These are phyloP conservation scores for Genyomyrus donnyi DNA, from an alignment of 2,113 vertebrate species.

Conservation along the genomic window DNA sequence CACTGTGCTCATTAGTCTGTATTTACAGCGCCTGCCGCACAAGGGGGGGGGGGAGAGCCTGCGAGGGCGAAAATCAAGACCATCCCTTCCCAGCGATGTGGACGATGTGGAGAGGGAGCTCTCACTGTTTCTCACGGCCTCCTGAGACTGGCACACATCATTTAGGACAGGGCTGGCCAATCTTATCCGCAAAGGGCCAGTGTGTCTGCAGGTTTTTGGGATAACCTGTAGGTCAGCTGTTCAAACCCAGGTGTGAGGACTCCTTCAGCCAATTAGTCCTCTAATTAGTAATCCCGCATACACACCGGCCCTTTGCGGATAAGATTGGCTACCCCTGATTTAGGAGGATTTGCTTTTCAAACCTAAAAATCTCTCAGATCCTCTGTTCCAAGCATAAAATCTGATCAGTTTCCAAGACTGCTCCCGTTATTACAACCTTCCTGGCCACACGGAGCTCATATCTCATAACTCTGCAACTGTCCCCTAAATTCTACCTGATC, in stretches of 20 bases:
- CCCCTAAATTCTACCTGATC: neutral
- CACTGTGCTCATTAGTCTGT: constrained; percentile 30
- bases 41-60: neutral
- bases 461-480: neutral
- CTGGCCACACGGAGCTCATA: neutral
- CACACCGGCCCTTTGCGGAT: too few relatives aligned
- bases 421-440: neutral
- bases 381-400: neutral
- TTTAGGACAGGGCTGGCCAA: neutral
- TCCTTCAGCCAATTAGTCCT: too few relatives aligned
- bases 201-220: too few relatives aligned
- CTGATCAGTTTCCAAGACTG: neutral
- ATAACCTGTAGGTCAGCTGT: too few relatives aligned
- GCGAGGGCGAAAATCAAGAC: neutral
- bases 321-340: neutral
- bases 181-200: too few relatives aligned
- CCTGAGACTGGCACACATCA: neutral
- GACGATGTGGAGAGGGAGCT: neutral
- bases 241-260: too few relatives aligned
- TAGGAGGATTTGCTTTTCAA: neutral
- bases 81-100: neutral
- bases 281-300: too few relatives aligned
- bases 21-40: constrained; percentile 27
- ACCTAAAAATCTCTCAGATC: neutral
- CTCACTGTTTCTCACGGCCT: neutral